phyloP scores from a whole-genome alignment of 1,140 invertebrate genomes.

The Scylla paramamosain region DNA sequence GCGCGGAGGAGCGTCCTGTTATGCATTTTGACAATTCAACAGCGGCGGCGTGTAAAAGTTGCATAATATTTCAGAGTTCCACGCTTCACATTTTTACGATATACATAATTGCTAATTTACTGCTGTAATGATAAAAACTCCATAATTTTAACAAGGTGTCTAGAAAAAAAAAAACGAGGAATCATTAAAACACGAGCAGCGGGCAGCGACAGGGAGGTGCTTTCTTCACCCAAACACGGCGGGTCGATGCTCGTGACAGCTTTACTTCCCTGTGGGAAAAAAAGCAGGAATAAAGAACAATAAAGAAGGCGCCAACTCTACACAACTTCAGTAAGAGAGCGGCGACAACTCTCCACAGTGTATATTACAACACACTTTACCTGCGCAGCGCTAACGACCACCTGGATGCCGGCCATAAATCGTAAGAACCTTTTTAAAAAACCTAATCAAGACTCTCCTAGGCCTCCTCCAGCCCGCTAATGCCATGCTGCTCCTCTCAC shows the following conservation, averaged over 20 bases:
- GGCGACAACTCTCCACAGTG: background rate
- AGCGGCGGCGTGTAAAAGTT: background rate
- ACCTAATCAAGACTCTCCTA: no score
- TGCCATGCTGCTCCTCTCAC: no score
- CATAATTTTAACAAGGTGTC: background rate
- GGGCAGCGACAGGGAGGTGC: no score
- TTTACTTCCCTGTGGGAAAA: no score
- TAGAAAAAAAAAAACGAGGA: background rate
- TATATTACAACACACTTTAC: background rate
- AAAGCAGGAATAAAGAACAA: background rate
- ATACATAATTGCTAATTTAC: background rate
- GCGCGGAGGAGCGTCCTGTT: background rate
- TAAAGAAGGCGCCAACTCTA: background rate
- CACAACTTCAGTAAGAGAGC: background rate
- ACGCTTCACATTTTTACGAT: background rate
- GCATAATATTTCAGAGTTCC: background rate
- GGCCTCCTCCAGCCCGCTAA: no score
- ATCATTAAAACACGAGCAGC: no score
- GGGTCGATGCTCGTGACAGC: no score
- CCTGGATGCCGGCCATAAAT: background rate
- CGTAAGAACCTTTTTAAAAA: background rate
- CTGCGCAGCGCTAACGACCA: background rate
- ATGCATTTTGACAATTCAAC: background rate
- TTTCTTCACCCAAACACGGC: no score
- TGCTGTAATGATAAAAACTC: background rate